Base-by-base conservation (phyloP, 2,113 vertebrate species). In the Onychostruthus taczanowskii region DNA sequence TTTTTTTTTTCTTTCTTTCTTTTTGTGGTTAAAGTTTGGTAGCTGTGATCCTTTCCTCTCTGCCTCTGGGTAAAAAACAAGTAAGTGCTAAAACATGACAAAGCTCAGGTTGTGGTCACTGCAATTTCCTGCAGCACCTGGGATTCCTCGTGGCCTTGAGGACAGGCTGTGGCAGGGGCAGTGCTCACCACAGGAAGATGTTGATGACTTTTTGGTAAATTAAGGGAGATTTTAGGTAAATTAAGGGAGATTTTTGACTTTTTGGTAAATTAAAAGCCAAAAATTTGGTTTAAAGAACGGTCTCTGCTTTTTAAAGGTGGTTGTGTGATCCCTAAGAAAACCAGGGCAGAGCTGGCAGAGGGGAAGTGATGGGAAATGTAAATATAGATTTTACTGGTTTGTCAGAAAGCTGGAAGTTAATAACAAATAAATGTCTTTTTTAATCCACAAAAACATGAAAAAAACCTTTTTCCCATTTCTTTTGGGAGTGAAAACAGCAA, bases 111-210 rank as follows among this genome's bases (percentile, higher is more conserved):
- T 37, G 64, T 17, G 52, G 28, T 79, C 46, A 17, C 83, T 85
- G 70, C 30, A 7, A 43, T 58, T 43, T 35, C 24, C 77, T 66
- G 61, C 66, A 70, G 72, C 41, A 2, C 46, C 58, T 56, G 47
- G 6, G 22, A 6, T 20, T 43, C 39, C 66, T 27, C 23, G 0
- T 1, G 28, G 46, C 5, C 2, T 3, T 10, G 20, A 39, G 41
- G 30, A 35, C 39, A 70, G 17, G 22, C 37, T 26, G 44, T 10
- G 72, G 13, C 11, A 2, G 1, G 31, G 55, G 49, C 69, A 73
- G 39, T 5, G 31, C 76, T 67, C 35, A 23, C 16, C 66, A 56
- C 12, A 61, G 46, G 41, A 19, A 10, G 46, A 7, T 28, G 46
- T 39, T 30, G 9, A 8, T 23, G 12, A 9, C 11, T 75, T 50